Evolutionary conservation across 30 jellyfish, hydroid and myxozoan genomes (phyloP).

Genomic region (Turritopsis rubra): DNA sequence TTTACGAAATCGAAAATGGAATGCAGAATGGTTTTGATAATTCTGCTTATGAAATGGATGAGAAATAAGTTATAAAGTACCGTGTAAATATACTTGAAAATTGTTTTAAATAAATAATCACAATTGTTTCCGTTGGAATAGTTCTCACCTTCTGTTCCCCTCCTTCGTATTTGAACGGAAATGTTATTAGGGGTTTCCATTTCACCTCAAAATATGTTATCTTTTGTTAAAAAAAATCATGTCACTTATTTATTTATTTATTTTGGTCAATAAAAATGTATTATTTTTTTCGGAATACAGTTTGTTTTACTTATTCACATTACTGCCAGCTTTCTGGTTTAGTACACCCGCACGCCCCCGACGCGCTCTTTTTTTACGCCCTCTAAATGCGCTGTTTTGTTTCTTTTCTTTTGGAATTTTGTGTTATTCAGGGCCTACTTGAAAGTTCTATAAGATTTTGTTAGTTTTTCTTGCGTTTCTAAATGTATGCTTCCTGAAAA

Average conservation of each 20-base stretch:
- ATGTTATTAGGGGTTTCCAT: neutral
- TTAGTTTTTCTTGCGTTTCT: too few relatives aligned
- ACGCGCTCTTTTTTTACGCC: too few relatives aligned
- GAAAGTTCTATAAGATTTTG: neutral
- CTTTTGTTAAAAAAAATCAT: neutral
- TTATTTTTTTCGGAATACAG: neutral
- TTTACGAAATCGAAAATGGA: neutral
- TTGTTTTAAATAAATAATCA: too few relatives aligned
- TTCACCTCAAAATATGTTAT: neutral
- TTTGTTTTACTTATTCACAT: neutral
- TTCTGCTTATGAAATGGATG: conserved; percentile 6
- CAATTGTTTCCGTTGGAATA: too few relatives aligned
- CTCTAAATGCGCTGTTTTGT: neutral
- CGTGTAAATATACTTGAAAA: neutral
- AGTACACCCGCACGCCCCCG: too few relatives aligned
- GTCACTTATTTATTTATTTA: neutral
- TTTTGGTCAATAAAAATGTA: neutral
- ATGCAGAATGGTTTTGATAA: conserved; percentile 3
- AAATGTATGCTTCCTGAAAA: too few relatives aligned
- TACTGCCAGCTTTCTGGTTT: too few relatives aligned
- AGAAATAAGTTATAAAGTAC: neutral
- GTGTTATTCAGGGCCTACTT: neutral
- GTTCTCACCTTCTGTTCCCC: neutral
- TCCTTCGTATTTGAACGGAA: neutral
- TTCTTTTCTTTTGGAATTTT: neutral